Evolutionary conservation across 2,797 vertebrate species (phyloP).

Genomic region (Falco biarmicus): DNA sequence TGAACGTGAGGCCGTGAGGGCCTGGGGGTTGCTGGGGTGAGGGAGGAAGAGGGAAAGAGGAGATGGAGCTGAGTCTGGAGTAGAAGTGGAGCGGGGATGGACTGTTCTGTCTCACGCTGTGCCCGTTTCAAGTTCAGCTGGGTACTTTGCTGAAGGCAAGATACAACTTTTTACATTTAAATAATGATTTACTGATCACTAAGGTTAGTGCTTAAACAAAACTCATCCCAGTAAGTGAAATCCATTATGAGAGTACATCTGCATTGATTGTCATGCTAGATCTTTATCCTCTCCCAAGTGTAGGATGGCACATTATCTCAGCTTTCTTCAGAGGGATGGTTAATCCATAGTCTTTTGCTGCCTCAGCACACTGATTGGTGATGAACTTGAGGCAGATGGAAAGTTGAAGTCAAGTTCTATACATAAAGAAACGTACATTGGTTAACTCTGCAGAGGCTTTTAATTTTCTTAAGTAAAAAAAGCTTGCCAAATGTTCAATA

Average conservation of each 20-base stretch:
- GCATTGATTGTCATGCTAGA: slow-evolving; percentile 59
- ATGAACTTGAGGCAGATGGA: slow-evolving; percentile 52
- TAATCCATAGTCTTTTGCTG: slow-evolving; percentile 72
- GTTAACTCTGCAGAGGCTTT: slow-evolving; percentile 25
- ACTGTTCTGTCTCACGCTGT: neutral
- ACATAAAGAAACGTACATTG: neutral
- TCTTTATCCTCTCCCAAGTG: slow-evolving; percentile 57
- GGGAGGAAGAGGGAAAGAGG: neutral
- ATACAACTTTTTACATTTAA: slow-evolving; percentile 43
- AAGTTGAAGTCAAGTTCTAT: slow-evolving; percentile 45
- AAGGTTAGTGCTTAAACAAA: slow-evolving; percentile 53
- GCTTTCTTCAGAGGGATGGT: slow-evolving; percentile 48
- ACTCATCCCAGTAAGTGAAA: slow-evolving; percentile 67
- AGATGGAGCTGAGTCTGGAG: neutral
- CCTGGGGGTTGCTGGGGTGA: neutral
- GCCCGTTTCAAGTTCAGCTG: neutral
- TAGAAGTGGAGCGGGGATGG: neutral
- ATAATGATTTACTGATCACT: slow-evolving; percentile 52
- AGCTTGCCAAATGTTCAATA: neutral
- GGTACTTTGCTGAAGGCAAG: neutral
- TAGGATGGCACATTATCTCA: slow-evolving; percentile 55
- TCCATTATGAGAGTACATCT: slow-evolving; percentile 65
- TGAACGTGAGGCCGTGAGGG: neutral
- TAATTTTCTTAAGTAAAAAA: slow-evolving; percentile 38
- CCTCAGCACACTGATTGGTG: slow-evolving; percentile 37